Conservation (phyloP, 2,888 invertebrate genomes). For the Clanis bilineata region DNA sequence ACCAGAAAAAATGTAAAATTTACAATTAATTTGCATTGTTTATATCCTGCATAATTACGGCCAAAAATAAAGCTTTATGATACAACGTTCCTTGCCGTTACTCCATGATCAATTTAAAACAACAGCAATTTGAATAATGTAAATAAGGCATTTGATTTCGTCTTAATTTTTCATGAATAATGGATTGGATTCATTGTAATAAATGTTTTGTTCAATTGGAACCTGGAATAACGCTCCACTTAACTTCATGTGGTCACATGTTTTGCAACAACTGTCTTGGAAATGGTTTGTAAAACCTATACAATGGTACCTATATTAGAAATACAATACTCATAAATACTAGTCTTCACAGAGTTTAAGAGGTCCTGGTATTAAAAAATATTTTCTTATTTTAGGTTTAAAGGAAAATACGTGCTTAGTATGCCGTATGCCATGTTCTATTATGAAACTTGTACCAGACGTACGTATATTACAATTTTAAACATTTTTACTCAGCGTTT, state of each 20-base stretch:
- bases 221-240: constrained; percentile 67
- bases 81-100: neutral
- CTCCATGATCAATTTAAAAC: neutral
- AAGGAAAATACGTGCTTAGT: constrained; percentile 71
- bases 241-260: constrained; percentile 80
- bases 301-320: no score
- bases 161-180: constrained; percentile 32
- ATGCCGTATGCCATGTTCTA: constrained; percentile 70
- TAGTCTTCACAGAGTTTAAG: neutral
- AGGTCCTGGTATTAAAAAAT: constrained; percentile 20
- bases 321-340: no score
- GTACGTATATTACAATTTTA: constrained; percentile 44
- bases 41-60: neutral
- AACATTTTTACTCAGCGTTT: neutral
- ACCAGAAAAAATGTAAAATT: no score
- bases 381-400: constrained; percentile 45
- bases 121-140: neutral
- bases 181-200: constrained; percentile 81
- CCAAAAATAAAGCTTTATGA: neutral
- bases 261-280: constrained; percentile 75
- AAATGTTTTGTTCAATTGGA: constrained; percentile 74
- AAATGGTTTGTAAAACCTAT: constrained; percentile 60
- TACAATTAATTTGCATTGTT: neutral
- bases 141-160: constrained; percentile 17
- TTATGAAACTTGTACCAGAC: constrained; percentile 74